phyloP scores from a whole-genome alignment of 2,113 vertebrate species.

The Anhinga rufa region DNA sequence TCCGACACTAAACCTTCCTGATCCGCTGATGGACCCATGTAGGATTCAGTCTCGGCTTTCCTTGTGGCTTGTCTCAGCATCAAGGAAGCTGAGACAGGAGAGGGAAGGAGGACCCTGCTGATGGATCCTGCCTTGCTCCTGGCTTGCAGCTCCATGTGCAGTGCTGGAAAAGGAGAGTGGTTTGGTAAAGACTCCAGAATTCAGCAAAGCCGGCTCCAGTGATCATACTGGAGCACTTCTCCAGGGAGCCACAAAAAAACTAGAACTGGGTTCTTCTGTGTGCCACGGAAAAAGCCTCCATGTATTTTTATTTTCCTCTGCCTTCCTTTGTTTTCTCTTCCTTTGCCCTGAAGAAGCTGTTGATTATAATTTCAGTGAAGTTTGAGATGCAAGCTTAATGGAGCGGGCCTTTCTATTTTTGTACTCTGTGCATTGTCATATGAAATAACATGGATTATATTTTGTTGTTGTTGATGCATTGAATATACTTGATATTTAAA shows the following conservation, averaged over 20 bases:
- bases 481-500: constrained; percentile 36
- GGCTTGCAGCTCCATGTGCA: not conserved
- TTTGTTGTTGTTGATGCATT: constrained; percentile 22
- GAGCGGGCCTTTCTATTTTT: constrained; percentile 49
- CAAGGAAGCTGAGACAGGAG: not conserved
- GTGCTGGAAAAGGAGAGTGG: not conserved
- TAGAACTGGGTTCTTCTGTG: not conserved
- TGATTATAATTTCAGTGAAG: constrained; percentile 58
- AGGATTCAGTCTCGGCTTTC: not conserved
- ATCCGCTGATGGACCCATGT: accelerated
- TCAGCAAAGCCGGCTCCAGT: not conserved
- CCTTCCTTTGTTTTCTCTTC: constrained; percentile 1
- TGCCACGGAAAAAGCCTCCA: accelerated
- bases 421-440: constrained; percentile 34
- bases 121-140: not conserved
- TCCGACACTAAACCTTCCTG: not conserved
- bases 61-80: not conserved
- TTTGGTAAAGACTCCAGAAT: not conserved
- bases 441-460: constrained; percentile 48
- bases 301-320: not conserved
- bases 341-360: constrained; percentile 49
- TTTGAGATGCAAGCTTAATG: constrained; percentile 42
- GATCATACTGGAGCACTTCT: too few relatives aligned
- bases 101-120: not conserved
- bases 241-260: not conserved